Base-by-base conservation (phyloP, 2,113 vertebrate species). In the Aix galericulata region DNA sequence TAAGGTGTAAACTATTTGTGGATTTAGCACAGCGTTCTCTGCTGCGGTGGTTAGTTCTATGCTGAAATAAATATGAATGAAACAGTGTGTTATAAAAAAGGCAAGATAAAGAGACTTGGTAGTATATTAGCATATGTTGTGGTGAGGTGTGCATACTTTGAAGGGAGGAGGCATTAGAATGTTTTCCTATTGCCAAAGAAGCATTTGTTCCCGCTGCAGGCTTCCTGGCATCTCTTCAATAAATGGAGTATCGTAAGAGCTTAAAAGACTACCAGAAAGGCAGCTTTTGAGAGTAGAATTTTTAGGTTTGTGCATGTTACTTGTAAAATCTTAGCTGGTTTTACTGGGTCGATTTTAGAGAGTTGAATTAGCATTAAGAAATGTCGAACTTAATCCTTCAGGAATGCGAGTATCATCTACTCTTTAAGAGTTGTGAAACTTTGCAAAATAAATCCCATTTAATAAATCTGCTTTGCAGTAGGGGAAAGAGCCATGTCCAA, bases 401-500 rank as follows among this genome's bases (percentile, higher is more conserved):
- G 91, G 91, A 75, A 96, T 94, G 96, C 68, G 86, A 97, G 92
- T 96, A 96, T 97, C 91, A 82, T 97, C 69, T 72, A 69, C 96
- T 96, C 95, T 84, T 96, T 95, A 90, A 96, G 84, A 82, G 72
- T 95, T 78, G 96, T 97, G 97, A 97, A 97, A 96, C 96, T 96
- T 94, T 95, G 83, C 94, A 73, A 96, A 97, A 96, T 93, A 97
- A 89, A 92, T 94, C 90, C 90, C 95, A 69, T 97, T 97, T 97
- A 92, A 93, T 95, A 94, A 91, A 78, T 94, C 72, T 93, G 68
- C 81, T 72, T 31, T 95, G 94, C 91, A 79, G 52, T 29, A 92
- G 95, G 96, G 96, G 90, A 93, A 87, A 83, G 74, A 92, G 71
- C 64, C 91, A 53, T 63, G 48, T 77, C 85, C 94, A 81, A 32